Percentiles rank a stretch among this genome's conserved stretches.
phyloP scores from a whole-genome alignment of 2,797 vertebrate species.

The Harpagifer antarcticus region DNA sequence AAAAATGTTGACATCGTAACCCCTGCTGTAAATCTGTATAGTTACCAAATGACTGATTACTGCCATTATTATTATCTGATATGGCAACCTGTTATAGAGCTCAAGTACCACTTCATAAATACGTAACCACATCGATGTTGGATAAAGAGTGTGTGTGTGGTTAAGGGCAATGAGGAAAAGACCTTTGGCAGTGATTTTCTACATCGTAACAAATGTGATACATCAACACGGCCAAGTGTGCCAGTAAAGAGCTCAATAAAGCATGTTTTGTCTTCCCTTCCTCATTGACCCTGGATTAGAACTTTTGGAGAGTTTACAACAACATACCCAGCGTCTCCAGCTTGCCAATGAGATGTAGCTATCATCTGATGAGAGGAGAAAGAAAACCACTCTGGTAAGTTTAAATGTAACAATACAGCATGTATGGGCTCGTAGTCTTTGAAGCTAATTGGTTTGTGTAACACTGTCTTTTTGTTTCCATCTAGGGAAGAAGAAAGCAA shows the following conservation, averaged over 20 bases:
- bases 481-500: constrained; percentile 98
- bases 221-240: constrained; percentile 32
- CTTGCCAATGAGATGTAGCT: constrained; percentile 93
- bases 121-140: not conserved
- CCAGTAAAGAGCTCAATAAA: constrained; percentile 33
- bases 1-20: not conserved
- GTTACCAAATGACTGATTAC: not conserved
- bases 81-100: not conserved
- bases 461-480: constrained; percentile 13
- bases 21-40: not conserved
- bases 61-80: not conserved
- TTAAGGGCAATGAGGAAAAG: constrained; percentile 27
- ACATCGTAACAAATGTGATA: constrained; percentile 20
- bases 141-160: not conserved
- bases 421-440: too few relatives aligned
- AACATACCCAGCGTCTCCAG: constrained; percentile 92
- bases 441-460: not conserved
- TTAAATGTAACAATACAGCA: not conserved
- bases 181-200: not conserved
- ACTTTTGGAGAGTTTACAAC: constrained; percentile 99
- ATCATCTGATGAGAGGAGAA: constrained; percentile 96
- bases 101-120: not conserved
- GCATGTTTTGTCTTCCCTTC: constrained; percentile 45
- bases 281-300: constrained; percentile 76
- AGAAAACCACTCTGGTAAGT: constrained; percentile 93